These are phyloP conservation scores for Mormyrops attenuatus DNA, from an alignment of 2,797 vertebrate genomes.

Conservation along the genomic window DNA sequence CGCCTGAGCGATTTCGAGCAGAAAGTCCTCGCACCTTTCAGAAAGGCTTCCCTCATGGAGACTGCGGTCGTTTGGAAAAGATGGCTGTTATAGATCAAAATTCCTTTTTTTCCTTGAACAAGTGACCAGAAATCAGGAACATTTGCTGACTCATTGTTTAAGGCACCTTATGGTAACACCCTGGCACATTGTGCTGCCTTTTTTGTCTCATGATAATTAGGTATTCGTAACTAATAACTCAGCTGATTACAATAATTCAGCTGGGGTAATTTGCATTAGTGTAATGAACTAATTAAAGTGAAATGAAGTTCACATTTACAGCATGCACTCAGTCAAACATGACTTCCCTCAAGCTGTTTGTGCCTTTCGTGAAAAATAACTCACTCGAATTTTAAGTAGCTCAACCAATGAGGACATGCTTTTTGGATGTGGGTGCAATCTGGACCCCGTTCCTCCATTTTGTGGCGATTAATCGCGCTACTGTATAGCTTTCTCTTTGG, in stretches of 20 bases:
- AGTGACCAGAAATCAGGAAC: background rate
- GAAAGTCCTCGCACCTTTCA: background rate
- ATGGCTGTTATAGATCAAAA: background rate
- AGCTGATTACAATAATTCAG: constrained; percentile 12
- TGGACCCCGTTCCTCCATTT: background rate
- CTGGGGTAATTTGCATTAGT: constrained; percentile 12
- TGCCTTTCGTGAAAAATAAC: background rate
- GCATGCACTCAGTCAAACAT: background rate
- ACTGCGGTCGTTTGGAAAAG: background rate
- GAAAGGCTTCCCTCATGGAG: background rate
- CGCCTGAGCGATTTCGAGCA: background rate
- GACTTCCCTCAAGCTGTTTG: background rate
- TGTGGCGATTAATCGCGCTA: constrained; percentile 6
- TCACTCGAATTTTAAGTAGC: background rate
- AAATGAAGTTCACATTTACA: constrained; percentile 19
- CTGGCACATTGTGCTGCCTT: background rate
- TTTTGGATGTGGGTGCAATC: background rate
- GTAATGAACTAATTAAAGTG: constrained; percentile 26
- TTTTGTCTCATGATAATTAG: background rate
- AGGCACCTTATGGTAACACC: background rate
- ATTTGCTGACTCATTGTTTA: background rate
- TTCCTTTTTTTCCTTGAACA: background rate
- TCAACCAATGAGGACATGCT: background rate
- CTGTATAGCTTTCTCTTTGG: background rate
- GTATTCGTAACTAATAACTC: background rate